phyloP scores from a whole-genome alignment of 2,888 invertebrate species.

The Drosophila siamana region DNA sequence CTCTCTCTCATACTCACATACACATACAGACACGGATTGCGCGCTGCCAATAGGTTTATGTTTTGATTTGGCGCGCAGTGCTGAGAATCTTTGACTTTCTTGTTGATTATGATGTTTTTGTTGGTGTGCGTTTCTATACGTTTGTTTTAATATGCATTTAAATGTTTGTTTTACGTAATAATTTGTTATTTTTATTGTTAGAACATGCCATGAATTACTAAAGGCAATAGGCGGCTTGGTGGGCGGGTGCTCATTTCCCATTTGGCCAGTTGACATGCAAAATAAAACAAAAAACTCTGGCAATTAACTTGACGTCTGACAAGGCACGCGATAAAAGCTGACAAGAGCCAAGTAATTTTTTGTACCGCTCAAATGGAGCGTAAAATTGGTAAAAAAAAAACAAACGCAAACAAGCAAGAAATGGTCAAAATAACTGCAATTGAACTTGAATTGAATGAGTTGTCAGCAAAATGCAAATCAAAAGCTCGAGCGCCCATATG shows the following conservation, averaged over 20 bases:
- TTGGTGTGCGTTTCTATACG: constrained; percentile 29
- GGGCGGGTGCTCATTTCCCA: constrained; percentile 17
- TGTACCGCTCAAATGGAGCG: constrained; percentile 61
- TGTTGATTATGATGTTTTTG: constrained; percentile 16
- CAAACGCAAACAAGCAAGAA: constrained; percentile 13
- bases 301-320: constrained; percentile 53
- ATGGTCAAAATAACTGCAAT: constrained; percentile 32
- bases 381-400: constrained; percentile 51
- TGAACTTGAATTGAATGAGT: constrained; percentile 61
- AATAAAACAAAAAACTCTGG: constrained; percentile 26
- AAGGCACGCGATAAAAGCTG: constrained; percentile 56
- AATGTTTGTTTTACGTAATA: constrained; percentile 67
- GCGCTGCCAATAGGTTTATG: constrained; percentile 17
- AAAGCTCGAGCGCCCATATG: constrained; percentile 19
- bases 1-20: constrained; percentile 7
- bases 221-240: constrained; percentile 19
- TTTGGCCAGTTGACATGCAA: constrained; percentile 44
- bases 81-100: constrained; percentile 22
- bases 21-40: constrained; percentile 12
- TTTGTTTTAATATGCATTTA: constrained; percentile 57
- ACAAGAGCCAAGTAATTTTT: constrained; percentile 25
- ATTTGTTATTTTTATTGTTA: constrained; percentile 66
- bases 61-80: constrained; percentile 62
- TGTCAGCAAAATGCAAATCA: constrained; percentile 38
- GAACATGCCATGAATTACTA: constrained; percentile 62